Percentiles rank a stretch among this genome's conserved stretches.
phyloP scores from a whole-genome alignment of 2,888 invertebrate genomes.

The Chymomyza caudatula region DNA sequence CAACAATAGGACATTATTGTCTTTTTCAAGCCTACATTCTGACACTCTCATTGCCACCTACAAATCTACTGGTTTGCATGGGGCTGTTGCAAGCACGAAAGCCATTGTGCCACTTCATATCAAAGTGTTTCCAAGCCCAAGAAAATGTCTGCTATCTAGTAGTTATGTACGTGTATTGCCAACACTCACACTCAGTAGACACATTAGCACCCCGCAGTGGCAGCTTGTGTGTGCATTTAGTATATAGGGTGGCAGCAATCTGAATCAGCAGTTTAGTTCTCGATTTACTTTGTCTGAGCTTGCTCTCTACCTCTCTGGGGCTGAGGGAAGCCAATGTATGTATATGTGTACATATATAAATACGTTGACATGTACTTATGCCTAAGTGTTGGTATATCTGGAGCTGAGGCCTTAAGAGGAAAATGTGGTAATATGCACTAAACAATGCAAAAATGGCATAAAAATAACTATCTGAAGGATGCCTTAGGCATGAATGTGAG shows the following conservation, averaged over 20 bases:
- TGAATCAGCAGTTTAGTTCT: constrained; percentile 66
- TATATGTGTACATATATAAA: background rate
- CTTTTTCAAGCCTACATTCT: constrained; percentile 59
- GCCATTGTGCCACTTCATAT: constrained; percentile 50
- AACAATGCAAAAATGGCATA: constrained; percentile 60
- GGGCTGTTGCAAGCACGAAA: constrained; percentile 48
- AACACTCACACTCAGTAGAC: background rate
- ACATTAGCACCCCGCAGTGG: constrained; percentile 22
- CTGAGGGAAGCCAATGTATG: background rate
- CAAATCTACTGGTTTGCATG: constrained; percentile 39
- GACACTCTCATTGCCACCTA: constrained; percentile 53
- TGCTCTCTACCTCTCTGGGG: background rate
- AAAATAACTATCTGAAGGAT: constrained; percentile 54
- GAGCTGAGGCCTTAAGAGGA: constrained; percentile 63
- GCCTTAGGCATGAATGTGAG: constrained; percentile 25
- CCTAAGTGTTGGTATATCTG: constrained; percentile 38
- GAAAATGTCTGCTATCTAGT: constrained; percentile 18
- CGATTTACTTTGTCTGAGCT: background rate
- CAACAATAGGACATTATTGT: constrained; percentile 58
- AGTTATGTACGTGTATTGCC: background rate
- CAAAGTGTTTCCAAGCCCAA: constrained; percentile 56
- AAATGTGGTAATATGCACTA: constrained; percentile 68
- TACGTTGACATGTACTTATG: background rate
- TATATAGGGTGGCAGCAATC: constrained; percentile 58
- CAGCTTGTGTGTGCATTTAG: constrained; percentile 42